Percentiles rank a stretch among this genome's conserved stretches.
Evolutionary conservation across 2,113 vertebrate genomes (phyloP).

Genomic region (Corythaixoides concolor): DNA sequence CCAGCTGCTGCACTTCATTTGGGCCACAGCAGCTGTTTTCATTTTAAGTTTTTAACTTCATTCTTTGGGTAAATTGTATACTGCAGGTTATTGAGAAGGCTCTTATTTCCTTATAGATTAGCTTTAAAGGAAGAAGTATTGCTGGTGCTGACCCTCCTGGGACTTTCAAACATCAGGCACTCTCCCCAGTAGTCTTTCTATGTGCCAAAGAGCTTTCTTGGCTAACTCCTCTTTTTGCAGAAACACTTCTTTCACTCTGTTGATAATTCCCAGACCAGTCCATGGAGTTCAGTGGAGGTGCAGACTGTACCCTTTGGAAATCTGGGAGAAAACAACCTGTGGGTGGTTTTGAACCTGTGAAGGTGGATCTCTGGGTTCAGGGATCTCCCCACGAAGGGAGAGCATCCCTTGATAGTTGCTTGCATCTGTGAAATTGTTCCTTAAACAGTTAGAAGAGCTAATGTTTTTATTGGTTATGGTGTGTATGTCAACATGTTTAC

Average conservation of each 20-base stretch:
- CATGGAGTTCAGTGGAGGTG: neutral
- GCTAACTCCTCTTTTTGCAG: neutral
- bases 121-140: conserved; percentile 14
- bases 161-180: conserved; percentile 1
- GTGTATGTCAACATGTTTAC: neutral
- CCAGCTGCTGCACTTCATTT: neutral
- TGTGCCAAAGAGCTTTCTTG: conserved; percentile 68
- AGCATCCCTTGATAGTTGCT: neutral
- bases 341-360: neutral
- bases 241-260: neutral
- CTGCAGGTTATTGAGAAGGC: conserved; percentile 1
- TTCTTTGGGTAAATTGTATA: neutral
- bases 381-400: neutral
- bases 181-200: neutral
- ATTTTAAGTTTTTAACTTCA: neutral
- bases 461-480: neutral
- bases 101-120: conserved; percentile 15
- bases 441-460: neutral
- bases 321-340: neutral
- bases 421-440: neutral
- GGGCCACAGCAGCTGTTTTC: neutral
- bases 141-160: conserved; percentile 30
- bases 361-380: neutral
- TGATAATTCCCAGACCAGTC: neutral
- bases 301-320: neutral